phyloP scores from a whole-genome alignment of 2,888 invertebrate species.

The Dryocosmus kuriphilus region DNA sequence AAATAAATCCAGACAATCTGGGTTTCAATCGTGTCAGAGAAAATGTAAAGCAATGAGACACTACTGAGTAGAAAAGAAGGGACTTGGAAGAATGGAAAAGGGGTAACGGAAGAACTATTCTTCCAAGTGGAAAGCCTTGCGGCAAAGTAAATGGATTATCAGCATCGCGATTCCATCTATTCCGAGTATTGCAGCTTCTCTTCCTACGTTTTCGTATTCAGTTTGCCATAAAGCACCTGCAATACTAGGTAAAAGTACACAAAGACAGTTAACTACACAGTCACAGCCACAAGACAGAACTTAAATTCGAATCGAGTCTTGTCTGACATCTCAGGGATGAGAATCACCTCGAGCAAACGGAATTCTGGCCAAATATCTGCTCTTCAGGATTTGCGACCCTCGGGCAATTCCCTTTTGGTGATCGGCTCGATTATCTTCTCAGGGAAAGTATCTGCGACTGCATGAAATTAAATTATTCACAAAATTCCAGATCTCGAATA shows the following conservation, averaged over 20 bases:
- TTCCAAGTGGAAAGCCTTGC: slow-evolving; percentile 47
- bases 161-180: slow-evolving; percentile 56
- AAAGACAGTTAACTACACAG: slow-evolving; percentile 21
- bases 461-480: neutral
- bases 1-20: slow-evolving; percentile 10
- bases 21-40: slow-evolving; percentile 1
- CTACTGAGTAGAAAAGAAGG: slow-evolving; percentile 34
- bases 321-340: slow-evolving; percentile 21
- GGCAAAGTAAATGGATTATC: slow-evolving; percentile 57
- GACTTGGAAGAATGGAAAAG: slow-evolving; percentile 5
- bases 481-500: neutral
- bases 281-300: slow-evolving; percentile 11
- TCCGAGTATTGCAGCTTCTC: slow-evolving; percentile 30
- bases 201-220: slow-evolving; percentile 31
- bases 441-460: neutral
- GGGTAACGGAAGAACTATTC: slow-evolving; percentile 29
- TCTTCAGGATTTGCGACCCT: slow-evolving; percentile 17
- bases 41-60: slow-evolving; percentile 33
- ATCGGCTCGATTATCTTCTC: slow-evolving; percentile 20
- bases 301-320: slow-evolving; percentile 34
- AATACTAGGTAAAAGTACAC: slow-evolving; percentile 21
- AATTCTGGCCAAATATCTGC: slow-evolving; percentile 31
- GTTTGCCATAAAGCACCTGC: slow-evolving; percentile 33
- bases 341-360: slow-evolving; percentile 9
- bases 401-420: neutral